Percentiles rank a stretch among this genome's conserved stretches.
These are phyloP conservation scores for Serripes groenlandicus DNA, from an alignment of 2,888 invertebrate species.

Conservation along the genomic window DNA sequence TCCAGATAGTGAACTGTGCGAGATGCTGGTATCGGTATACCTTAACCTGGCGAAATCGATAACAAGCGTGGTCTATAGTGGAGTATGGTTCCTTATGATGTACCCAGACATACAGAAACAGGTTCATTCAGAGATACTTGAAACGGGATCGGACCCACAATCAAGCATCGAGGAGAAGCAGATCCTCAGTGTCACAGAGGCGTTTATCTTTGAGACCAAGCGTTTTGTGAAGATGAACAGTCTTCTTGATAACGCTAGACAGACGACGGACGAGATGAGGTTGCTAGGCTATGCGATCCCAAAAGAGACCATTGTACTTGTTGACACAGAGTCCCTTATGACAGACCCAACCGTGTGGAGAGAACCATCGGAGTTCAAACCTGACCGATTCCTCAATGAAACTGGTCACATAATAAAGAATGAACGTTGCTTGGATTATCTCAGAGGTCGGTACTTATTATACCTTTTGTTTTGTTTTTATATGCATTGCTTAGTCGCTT, in stretches of 20 bases:
- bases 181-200: not conserved
- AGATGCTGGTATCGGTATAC: not conserved
- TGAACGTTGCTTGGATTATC: too few relatives aligned
- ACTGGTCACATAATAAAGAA: too few relatives aligned
- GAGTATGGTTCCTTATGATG: not conserved
- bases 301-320: constrained; percentile 20
- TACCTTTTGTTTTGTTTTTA: too few relatives aligned
- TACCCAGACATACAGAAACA: constrained; percentile 2
- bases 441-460: too few relatives aligned
- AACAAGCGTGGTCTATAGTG: not conserved
- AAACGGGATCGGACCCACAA: not conserved
- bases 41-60: not conserved
- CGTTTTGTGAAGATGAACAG: not conserved
- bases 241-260: not conserved
- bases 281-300: constrained; percentile 30
- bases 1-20: not conserved
- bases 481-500: too few relatives aligned
- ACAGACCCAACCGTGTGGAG: constrained; percentile 23
- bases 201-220: constrained; percentile 30
- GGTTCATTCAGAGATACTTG: not conserved
- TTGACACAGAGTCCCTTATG: constrained; percentile 33
- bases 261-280: not conserved
- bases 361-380: constrained; percentile 32
- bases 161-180: constrained; percentile 5
- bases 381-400: constrained; percentile 25